A percentile compares a stretch with the other conserved stretches of the same genome.
These are phyloP conservation scores for Holothuria scabra DNA, from an alignment of 53 echinoderm and acorn worm species.

Conservation along the genomic window DNA sequence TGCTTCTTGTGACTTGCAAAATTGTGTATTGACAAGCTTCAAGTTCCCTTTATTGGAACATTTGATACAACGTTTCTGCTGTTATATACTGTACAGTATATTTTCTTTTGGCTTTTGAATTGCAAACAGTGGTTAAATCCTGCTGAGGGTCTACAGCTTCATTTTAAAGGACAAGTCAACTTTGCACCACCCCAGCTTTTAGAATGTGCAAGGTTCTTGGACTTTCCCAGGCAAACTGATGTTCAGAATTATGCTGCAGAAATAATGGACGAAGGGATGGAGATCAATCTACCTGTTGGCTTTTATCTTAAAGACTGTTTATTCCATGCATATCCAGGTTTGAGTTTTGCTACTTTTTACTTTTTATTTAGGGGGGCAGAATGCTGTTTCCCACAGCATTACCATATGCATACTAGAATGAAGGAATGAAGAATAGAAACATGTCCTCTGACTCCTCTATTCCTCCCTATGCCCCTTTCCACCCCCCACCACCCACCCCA, in stretches of 20 bases:
- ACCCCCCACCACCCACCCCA: no score
- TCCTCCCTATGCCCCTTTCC: no score
- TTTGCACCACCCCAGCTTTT: neutral
- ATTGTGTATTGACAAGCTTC: no score
- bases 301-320: constrained; percentile 10
- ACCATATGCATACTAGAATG: no score
- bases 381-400: no score
- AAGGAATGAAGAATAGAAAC: no score
- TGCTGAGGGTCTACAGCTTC: constrained; percentile 11
- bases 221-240: neutral
- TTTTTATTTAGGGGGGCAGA: no score
- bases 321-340: constrained; percentile 15
- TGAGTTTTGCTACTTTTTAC: neutral
- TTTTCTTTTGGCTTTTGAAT: no score
- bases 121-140: constrained; percentile 22
- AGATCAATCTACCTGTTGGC: neutral
- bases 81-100: no score
- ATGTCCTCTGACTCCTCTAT: no score
- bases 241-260: constrained; percentile 20
- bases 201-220: constrained; percentile 9
- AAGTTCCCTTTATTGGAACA: no score
- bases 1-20: no score
- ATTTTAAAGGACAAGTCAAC: neutral
- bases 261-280: constrained; percentile 16
- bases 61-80: neutral